phyloP scores from a whole-genome alignment of 2,113 vertebrate genomes.

The Connochaetes taurinus region DNA sequence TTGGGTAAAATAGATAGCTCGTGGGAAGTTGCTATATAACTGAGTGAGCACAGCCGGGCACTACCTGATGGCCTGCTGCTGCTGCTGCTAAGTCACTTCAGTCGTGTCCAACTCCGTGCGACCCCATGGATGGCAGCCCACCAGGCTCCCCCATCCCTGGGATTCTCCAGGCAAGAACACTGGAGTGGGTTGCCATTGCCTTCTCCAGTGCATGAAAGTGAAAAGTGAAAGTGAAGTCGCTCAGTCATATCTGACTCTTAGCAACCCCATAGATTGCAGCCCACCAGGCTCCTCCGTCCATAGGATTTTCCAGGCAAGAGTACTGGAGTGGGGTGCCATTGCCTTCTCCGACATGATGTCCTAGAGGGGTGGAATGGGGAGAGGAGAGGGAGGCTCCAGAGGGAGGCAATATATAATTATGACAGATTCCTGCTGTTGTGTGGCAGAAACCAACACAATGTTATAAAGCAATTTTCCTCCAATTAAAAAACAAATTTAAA shows the following conservation, averaged over 20 bases:
- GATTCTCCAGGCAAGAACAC: no score
- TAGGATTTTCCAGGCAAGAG: no score
- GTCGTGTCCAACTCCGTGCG: rapidly evolving
- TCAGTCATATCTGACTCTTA: no score
- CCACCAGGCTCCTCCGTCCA: no score
- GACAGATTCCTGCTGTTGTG: not conserved
- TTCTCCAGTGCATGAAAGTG: no score
- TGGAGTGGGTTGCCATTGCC: no score
- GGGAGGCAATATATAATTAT: not conserved
- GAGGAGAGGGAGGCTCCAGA: not conserved
- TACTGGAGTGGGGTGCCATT: no score
- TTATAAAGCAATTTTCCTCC: not conserved
- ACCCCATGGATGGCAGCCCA: no score
- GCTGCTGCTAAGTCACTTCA: no score
- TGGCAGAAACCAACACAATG: not conserved
- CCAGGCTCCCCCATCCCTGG: no score
- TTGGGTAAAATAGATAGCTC: not conserved
- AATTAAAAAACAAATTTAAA: not conserved
- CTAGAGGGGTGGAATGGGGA: not conserved
- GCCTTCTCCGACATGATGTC: not conserved
- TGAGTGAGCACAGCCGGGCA: not conserved
- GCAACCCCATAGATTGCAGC: no score
- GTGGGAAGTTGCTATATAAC: not conserved
- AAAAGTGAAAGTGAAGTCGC: no score
- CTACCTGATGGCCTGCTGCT: not conserved